Conservation (phyloP, 2,888 invertebrate species). For the Blera fallax region DNA sequence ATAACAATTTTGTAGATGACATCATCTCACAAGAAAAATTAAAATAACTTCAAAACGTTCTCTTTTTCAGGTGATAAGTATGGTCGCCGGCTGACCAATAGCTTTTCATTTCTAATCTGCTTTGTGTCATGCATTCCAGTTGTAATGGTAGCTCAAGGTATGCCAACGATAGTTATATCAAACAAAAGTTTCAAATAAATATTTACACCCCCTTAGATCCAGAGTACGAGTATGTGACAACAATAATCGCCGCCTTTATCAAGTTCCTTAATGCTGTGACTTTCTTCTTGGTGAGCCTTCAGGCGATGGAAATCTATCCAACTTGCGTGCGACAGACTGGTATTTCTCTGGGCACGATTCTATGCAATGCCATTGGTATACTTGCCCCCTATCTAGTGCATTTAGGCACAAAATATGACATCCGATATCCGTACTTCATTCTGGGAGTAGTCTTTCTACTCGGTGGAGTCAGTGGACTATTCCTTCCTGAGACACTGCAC, state of each 20-base stretch:
- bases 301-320: constrained; percentile 86
- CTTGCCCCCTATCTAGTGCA: constrained; percentile 85
- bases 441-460: constrained; percentile 81
- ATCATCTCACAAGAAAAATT: too few relatives aligned
- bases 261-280: constrained; percentile 84
- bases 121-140: constrained; percentile 81
- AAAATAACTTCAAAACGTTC: too few relatives aligned
- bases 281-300: constrained; percentile 84
- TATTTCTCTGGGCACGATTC: constrained; percentile 84
- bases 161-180: too few relatives aligned
- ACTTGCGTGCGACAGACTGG: constrained; percentile 87
- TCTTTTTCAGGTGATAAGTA: constrained; percentile 81
- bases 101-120: constrained; percentile 81
- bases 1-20: too few relatives aligned
- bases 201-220: constrained; percentile 76
- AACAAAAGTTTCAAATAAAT: not conserved
- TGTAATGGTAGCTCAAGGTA: constrained; percentile 80
- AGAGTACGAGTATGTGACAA: constrained; percentile 77
- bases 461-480: constrained; percentile 82
- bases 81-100: constrained; percentile 83
- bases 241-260: constrained; percentile 81
- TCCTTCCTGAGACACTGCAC: constrained; percentile 86
- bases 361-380: constrained; percentile 84
- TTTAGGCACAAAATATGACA: constrained; percentile 82
- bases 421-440: constrained; percentile 82